phyloP scores from a whole-genome alignment of 2,797 vertebrate genomes.

The Hemitrygon akajei region DNA sequence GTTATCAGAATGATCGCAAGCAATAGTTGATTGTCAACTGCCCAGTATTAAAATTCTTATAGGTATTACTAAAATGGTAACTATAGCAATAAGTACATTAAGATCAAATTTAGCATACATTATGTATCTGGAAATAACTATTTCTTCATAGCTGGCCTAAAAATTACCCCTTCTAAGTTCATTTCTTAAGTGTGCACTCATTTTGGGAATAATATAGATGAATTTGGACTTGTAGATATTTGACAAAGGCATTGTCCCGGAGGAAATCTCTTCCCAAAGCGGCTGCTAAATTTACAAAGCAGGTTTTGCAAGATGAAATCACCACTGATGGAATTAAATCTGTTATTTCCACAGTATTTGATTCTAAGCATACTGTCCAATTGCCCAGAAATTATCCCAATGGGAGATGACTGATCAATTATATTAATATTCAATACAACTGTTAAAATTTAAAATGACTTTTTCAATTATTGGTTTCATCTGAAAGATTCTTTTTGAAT shows the following conservation, averaged over 20 bases:
- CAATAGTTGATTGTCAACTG: neutral
- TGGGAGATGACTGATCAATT: neutral
- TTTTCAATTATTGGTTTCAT: conserved; percentile 8
- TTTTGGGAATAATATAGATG: conserved; percentile 20
- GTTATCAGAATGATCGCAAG: neutral
- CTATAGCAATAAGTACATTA: neutral
- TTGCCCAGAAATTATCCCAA: neutral
- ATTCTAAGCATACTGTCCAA: neutral
- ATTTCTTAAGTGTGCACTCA: too few species aligned
- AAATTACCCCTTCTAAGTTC: neutral
- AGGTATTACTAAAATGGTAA: neutral
- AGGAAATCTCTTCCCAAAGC: neutral
- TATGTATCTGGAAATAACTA: neutral
- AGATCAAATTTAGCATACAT: neutral
- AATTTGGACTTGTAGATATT: neutral
- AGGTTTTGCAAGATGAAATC: neutral
- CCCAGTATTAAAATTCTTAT: neutral
- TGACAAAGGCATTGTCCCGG: neutral
- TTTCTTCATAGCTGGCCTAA: neutral
- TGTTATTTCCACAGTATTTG: neutral
- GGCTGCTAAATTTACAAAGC: neutral
- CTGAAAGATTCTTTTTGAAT: neutral
- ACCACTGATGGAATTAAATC: neutral
- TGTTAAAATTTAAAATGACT: neutral
- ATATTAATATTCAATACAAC: neutral